Conservation (phyloP, 2,797 vertebrate genomes). For the Podarcis siculus region DNA sequence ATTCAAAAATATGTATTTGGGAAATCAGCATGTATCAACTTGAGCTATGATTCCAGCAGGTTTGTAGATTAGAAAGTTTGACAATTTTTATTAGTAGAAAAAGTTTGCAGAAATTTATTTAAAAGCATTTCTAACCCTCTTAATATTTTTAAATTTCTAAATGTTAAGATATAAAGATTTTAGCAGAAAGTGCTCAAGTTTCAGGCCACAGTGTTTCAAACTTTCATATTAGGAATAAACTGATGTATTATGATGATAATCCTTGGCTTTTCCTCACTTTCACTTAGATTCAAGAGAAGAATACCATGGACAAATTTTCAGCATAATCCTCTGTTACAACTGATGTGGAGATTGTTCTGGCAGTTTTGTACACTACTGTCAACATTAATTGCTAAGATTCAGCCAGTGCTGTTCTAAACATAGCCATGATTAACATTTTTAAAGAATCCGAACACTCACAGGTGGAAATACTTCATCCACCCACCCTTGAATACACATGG, state of each 20-base stretch:
- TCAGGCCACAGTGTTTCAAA: constrained; percentile 5
- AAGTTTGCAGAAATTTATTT: background rate
- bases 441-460: constrained; percentile 51
- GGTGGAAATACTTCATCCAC: constrained; percentile 53
- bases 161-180: background rate
- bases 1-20: background rate
- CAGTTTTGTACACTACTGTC: constrained; percentile 51
- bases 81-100: background rate
- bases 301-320: constrained; percentile 45
- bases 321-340: constrained; percentile 40
- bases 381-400: constrained; percentile 56
- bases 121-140: too few species aligned
- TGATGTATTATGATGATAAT: constrained; percentile 29
- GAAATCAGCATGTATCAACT: background rate
- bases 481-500: constrained; percentile 30
- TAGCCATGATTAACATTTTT: constrained; percentile 61
- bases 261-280: constrained; percentile 42
- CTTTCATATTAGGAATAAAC: background rate
- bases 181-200: constrained; percentile 4
- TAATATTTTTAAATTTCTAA: too few species aligned
- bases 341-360: constrained; percentile 55
- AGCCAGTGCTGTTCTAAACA: constrained; percentile 53
- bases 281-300: constrained; percentile 37
- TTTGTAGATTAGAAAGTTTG: background rate
- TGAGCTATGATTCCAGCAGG: background rate